Evolutionary conservation across 2,888 invertebrate species (phyloP), one percentile per base, ranked within the genome.

Genomic region (Prosopocoilus inquinatus): DNA sequence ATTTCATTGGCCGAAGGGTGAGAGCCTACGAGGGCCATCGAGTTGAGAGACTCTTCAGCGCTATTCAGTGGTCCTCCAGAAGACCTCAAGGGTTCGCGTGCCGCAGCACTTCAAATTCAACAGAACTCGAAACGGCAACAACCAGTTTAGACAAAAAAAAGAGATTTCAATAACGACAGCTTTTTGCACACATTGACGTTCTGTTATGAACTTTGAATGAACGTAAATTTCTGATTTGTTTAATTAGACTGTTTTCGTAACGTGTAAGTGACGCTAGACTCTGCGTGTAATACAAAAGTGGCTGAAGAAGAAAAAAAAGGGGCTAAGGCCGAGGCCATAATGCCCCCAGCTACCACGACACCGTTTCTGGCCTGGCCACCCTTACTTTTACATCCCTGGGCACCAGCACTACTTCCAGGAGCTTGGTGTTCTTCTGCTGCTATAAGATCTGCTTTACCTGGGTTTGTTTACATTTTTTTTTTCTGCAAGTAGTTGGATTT

Each of bases 291-390:
- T 28, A 28, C 48, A 71, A 70, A 70, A 54, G 75, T 76, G 77
- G 77, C 76, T 68, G 74, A 73, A 57, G 75, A 76, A 55, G 65
- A 64, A 49, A 70, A 70, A 64, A 61, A 66, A 57, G 63, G 64
- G 62, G 59, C 63, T 16, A 58, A 60, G 61, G 61, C 63, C 36
- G 63, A 64, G 55, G 58, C 60, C 50, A 63, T 62, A 50, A 59
- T 64, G 43, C 53, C 66, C 12, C 61, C 62, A 50, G 48, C 60
- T 35, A 71, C 71, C 47, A 76, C 74, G 58, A 75, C 71, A n/a
- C 86, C 88, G 53, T 80, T 89, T 72, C 76, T 89, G 72, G 86
- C 87, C 12, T 89, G 88, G 89, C 87, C 88, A 68, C 89, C 89
- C 43, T 84, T 88, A 59, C 75, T 89, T 68, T 77, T 90, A 74